Evolutionary conservation across 1,140 invertebrate species (phyloP).

Genomic region (Triops cancriformis): DNA sequence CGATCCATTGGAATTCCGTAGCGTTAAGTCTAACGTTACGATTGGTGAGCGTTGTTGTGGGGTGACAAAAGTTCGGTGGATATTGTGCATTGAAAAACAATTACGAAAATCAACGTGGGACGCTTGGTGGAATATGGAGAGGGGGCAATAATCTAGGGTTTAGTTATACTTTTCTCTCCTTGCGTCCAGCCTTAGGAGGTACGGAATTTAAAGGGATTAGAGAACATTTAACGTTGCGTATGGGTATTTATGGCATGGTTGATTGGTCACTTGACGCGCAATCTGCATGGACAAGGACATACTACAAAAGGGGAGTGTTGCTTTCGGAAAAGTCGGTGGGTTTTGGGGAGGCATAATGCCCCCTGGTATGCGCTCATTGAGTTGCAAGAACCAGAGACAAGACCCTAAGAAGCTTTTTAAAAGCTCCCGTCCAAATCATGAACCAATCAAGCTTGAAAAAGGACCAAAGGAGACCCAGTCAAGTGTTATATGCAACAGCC

Average conservation of each 20-base stretch:
- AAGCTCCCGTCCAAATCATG: neutral
- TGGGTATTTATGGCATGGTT: neutral
- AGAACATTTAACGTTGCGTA: neutral
- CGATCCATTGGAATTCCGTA: too few species aligned
- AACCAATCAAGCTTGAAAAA: constrained; percentile 1
- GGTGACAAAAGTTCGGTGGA: too few species aligned
- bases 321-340: neutral
- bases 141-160: too few species aligned
- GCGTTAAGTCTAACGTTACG: too few species aligned
- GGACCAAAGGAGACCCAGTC: neutral
- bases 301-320: neutral
- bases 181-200: neutral
- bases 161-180: too few species aligned
- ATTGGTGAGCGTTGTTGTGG: too few species aligned
- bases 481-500: constrained; percentile 5
- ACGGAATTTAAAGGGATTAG: neutral
- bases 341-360: neutral
- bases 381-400: neutral
- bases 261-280: neutral
- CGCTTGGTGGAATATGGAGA: too few species aligned
- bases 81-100: too few species aligned
- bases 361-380: constrained; percentile 1
- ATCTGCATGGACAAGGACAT: neutral
- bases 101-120: too few species aligned
- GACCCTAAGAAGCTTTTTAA: constrained; percentile 6